Evolutionary conservation across 2,797 vertebrate genomes (phyloP).

Genomic region (Gambusia yucatana): DNA sequence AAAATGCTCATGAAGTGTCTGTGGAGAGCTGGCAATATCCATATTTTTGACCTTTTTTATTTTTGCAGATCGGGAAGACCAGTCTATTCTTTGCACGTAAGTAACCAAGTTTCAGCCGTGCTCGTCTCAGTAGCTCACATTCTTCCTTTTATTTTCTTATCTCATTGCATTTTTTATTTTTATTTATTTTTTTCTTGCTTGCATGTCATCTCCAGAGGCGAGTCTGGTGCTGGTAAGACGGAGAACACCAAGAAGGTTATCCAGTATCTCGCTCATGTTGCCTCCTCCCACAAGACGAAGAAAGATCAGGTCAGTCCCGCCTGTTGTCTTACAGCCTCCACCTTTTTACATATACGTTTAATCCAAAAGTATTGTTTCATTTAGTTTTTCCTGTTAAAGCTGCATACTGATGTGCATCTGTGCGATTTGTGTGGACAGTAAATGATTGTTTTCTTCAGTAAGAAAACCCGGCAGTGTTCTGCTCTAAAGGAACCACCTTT

Average conservation of each 20-base stretch:
- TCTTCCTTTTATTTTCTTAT: not conserved
- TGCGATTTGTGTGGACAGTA: not conserved
- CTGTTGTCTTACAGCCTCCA: not conserved
- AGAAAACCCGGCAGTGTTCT: not conserved
- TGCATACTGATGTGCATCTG: not conserved
- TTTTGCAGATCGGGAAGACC: constrained; percentile 90
- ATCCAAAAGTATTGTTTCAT: not conserved
- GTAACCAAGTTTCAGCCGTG: constrained; percentile 59
- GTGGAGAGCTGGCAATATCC: not conserved
- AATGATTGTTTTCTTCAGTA: constrained; percentile 25
- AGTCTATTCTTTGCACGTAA: constrained; percentile 99
- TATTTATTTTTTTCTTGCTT: not conserved
- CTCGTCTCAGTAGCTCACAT: not conserved
- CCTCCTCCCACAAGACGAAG: constrained; percentile 97
- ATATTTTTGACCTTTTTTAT: not conserved
- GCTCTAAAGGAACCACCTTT: constrained; percentile 10
- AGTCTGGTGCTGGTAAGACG: constrained; percentile 97
- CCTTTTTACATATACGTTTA: not conserved
- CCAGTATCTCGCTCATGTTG: constrained; percentile 96
- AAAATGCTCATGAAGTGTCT: constrained; percentile 14
- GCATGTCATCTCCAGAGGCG: constrained; percentile 81
- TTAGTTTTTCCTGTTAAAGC: not conserved
- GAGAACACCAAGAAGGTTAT: constrained; percentile 99
- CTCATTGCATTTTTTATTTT: not conserved
- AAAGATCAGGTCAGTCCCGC: constrained; percentile 93